phyloP scores from a whole-genome alignment of 1,140 invertebrate genomes.

The Drosophila nannoptera region DNA sequence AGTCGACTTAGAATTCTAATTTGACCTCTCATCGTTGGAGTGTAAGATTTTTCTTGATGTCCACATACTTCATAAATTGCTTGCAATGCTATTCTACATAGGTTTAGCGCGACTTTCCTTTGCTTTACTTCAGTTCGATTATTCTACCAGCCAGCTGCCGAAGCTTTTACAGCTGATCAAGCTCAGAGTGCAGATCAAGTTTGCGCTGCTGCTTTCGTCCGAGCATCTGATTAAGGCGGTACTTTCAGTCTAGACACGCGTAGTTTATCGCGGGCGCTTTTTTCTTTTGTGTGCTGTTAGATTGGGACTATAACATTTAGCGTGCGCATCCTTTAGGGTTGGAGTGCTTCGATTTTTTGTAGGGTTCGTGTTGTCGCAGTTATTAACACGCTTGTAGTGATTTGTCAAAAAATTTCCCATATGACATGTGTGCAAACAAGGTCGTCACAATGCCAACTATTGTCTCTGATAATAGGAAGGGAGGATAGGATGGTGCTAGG shows the following conservation, averaged over 20 bases:
- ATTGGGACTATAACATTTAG: constrained; percentile 4
- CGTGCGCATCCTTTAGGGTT: constrained; percentile 9
- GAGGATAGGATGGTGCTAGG: not conserved
- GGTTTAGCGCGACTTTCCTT: no score
- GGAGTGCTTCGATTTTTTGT: constrained; percentile 22
- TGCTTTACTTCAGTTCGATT: no score
- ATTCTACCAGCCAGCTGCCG: no score
- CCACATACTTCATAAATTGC: no score
- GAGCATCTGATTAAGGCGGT: no score
- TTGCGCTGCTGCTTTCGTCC: no score
- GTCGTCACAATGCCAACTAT: constrained; percentile 38
- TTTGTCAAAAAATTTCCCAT: constrained; percentile 64
- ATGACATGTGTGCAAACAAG: constrained; percentile 76
- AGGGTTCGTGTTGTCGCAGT: constrained; percentile 34
- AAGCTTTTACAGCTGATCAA: no score
- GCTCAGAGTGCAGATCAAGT: no score
- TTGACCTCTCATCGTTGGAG: no score
- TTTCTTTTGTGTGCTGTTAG: not conserved
- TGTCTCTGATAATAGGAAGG: constrained; percentile 23
- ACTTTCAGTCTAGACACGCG: not conserved
- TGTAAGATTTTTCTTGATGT: no score
- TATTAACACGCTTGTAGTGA: constrained; percentile 72
- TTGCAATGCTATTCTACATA: no score
- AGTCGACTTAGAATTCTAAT: no score
- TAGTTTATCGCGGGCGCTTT: not conserved